These are phyloP conservation scores for Origma solitaria DNA, from an alignment of 2,113 vertebrate genomes.

Conservation along the genomic window DNA sequence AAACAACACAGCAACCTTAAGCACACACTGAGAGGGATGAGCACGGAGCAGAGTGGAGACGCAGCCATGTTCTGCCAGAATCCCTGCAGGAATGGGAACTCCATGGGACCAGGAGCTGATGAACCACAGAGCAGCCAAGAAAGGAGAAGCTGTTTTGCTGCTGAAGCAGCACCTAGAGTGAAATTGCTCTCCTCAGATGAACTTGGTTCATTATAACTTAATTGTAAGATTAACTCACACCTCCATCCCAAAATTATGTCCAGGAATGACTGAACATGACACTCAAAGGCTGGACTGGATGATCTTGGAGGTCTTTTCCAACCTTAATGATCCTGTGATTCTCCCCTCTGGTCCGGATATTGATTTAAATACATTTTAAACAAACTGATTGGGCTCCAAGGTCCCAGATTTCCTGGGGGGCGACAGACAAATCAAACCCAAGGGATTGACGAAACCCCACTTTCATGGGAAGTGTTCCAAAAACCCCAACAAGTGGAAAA, in stretches of 20 bases:
- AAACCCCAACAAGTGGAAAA: background rate
- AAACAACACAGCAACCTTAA: background rate
- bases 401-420: background rate
- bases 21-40: background rate
- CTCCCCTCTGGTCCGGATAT: background rate
- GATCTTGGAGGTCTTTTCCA: background rate
- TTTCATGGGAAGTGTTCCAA: background rate
- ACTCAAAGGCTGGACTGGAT: background rate
- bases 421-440: background rate
- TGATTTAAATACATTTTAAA: background rate
- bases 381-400: background rate
- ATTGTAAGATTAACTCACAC: background rate
- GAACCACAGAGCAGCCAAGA: background rate
- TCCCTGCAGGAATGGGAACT: background rate
- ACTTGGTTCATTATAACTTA: background rate
- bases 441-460: accelerated
- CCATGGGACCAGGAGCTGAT: background rate
- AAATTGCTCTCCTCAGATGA: background rate
- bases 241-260: background rate
- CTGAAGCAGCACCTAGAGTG: background rate
- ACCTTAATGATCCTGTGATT: background rate
- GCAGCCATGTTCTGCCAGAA: background rate
- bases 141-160: background rate
- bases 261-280: background rate
- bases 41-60: background rate